Base-by-base conservation (phyloP, 2,113 vertebrate species). In the Hystrix brachyura region DNA sequence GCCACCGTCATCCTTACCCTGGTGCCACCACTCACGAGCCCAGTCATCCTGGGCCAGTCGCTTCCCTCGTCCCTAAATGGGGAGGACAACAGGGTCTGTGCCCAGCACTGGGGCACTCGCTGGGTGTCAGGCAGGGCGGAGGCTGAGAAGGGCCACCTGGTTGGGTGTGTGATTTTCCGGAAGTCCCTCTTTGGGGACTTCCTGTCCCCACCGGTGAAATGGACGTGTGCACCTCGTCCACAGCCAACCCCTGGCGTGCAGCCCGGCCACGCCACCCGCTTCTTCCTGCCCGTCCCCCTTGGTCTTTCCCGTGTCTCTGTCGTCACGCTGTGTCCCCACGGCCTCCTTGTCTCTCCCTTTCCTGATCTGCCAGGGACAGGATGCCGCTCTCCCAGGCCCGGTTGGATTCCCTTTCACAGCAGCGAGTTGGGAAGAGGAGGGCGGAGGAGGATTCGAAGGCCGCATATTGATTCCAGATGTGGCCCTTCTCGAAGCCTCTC, bases 391-490 rank as follows among this genome's bases (percentile, higher is more conserved):
- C 98, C 4, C 43, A 94, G 97, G 98, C 97, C 95, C 97, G 78
- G 53, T 97, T 94, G 94, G 96, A 97, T 96, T 98, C 97, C 98
- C 98, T 59, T 94, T 94, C 97, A 96, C 98, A 98, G 96, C 97
- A 95, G 95, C 0, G 91, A 98, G 98, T 97, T 98, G 98, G 98
- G 98, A 98, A 98, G 98, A 98, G 93, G 96, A 95, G 90, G 71
- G 6, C 72, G 51, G 94, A 95, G 29, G 97, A 97, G 96, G 98
- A 98, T 98, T 98, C 98, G 98, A 98, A 99, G 98, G 98, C 87
- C 98, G 97, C 99, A 99, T 99, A 99, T 99, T 99, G 99, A 98
- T 99, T 99, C 99, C 99, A 99, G 99, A 99, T 99, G 99, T 99
- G 98, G 98, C 87, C 90, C 94, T 94, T 91, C 97, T 93, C 92